Conservation (phyloP, 2,797 vertebrate genomes). For the Coilia nasus region DNA sequence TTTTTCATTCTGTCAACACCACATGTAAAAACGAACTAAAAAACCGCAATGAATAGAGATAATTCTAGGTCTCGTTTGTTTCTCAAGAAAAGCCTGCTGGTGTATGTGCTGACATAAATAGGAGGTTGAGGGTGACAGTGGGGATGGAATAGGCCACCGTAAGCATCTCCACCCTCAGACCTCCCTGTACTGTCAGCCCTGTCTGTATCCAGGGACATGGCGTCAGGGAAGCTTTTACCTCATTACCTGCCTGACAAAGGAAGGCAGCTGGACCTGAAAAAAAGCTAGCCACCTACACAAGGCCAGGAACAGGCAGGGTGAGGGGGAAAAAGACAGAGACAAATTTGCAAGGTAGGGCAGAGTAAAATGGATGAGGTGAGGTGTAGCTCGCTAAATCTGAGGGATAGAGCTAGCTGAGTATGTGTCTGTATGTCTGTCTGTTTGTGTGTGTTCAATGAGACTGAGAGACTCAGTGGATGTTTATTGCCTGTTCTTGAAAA, state of each 20-base stretch:
- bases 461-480: no score
- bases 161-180: not conserved
- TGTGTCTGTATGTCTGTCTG: not conserved
- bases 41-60: not conserved
- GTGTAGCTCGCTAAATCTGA: slow-evolving; percentile 9
- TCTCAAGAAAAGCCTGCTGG: not conserved
- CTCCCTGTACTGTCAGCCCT: not conserved
- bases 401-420: not conserved
- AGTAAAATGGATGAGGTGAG: not conserved
- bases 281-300: not conserved
- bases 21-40: not conserved
- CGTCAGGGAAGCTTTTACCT: not conserved
- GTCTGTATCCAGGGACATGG: not conserved
- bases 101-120: not conserved
- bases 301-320: not conserved
- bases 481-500: no score
- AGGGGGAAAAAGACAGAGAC: not conserved
- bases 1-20: no score
- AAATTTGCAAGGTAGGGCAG: not conserved
- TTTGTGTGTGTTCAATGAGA: no score
- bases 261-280: not conserved
- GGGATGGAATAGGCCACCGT: not conserved
- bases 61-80: not conserved
- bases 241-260: not conserved
- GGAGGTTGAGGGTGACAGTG: not conserved